Evolutionary conservation across 2,797 vertebrate genomes (phyloP).

Genomic region (Anableps anableps): DNA sequence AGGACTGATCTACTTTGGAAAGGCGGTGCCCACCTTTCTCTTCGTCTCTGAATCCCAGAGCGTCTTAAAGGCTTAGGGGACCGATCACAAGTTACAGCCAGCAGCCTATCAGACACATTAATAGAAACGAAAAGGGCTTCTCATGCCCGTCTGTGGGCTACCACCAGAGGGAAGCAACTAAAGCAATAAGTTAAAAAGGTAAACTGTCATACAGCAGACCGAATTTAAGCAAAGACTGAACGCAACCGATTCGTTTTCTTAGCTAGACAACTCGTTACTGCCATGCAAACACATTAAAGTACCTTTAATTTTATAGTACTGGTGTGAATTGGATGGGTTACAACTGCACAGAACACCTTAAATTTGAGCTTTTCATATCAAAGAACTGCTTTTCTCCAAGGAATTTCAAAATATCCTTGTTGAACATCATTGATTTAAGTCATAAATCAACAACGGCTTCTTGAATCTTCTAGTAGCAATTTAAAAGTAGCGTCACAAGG

Average conservation of each 20-base stretch:
- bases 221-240: not conserved
- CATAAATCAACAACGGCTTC: too few relatives aligned
- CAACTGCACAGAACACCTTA: too few relatives aligned
- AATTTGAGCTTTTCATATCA: not conserved
- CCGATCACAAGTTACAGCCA: constrained; percentile 18
- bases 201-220: constrained; percentile 23
- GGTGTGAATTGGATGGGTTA: too few relatives aligned
- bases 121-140: constrained; percentile 42
- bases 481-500: too few relatives aligned
- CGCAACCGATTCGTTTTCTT: too few relatives aligned
- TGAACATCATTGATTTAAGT: not conserved
- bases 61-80: constrained; percentile 35
- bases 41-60: constrained; percentile 8
- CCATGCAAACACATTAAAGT: not conserved
- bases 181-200: constrained; percentile 25
- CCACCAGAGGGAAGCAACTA: constrained; percentile 38
- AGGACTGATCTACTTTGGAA: too few relatives aligned
- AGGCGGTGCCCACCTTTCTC: not conserved
- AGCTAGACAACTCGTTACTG: not conserved
- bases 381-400: too few relatives aligned
- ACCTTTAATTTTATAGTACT: too few relatives aligned
- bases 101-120: constrained; percentile 40
- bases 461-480: not conserved
- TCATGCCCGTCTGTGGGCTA: constrained; percentile 17
- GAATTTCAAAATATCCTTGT: too few relatives aligned